Evolutionary conservation across 2,113 vertebrate genomes (phyloP).

Genomic region (Acanthochromis polyacanthus): DNA sequence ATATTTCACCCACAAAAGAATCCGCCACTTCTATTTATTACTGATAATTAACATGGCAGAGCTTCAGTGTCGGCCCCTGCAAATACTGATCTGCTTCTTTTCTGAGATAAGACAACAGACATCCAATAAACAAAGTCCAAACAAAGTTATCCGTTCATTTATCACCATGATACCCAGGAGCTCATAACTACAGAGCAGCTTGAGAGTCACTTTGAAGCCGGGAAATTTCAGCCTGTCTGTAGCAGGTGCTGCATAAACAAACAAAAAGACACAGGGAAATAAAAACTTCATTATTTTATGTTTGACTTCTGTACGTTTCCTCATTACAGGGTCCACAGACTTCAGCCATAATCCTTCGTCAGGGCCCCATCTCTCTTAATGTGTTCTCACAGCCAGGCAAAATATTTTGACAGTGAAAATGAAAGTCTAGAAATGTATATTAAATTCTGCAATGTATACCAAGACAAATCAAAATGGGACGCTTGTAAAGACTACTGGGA

Average conservation of each 20-base stretch:
- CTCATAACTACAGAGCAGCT: background rate
- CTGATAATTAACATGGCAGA: background rate
- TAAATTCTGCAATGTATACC: background rate
- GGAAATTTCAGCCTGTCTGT: conserved; percentile 4
- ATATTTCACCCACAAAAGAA: background rate
- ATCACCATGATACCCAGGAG: background rate
- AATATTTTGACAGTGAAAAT: background rate
- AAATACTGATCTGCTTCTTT: background rate
- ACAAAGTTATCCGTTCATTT: background rate
- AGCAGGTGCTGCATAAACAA: background rate
- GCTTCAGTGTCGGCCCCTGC: too few relatives aligned
- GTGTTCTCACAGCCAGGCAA: background rate
- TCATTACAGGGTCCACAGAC: conserved; percentile 14
- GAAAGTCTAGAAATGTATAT: background rate
- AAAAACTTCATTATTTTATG: conserved; percentile 11
- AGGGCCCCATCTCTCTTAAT: background rate
- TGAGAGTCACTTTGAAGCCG: background rate
- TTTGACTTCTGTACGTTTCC: conserved; percentile 17
- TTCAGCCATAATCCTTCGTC: background rate
- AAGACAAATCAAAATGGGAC: background rate
- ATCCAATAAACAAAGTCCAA: background rate
- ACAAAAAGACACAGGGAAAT: background rate
- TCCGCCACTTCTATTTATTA: background rate
- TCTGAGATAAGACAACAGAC: background rate
- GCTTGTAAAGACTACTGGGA: background rate